A percentile compares a stretch with the other conserved stretches of the same genome.
Conservation (phyloP, 2,888 invertebrate species). For the Leptopilina drosophilae region DNA sequence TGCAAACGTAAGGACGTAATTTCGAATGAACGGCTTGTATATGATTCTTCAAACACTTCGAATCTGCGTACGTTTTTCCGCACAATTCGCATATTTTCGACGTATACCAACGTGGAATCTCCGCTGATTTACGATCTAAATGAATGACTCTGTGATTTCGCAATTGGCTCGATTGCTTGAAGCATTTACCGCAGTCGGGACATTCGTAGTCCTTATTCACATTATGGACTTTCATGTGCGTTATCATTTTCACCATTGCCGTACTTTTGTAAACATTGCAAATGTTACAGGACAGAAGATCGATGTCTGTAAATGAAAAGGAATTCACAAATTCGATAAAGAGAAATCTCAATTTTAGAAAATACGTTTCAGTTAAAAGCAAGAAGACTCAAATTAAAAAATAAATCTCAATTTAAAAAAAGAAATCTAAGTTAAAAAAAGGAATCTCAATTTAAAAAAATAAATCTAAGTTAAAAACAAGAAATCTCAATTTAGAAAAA, state of each 20-base stretch:
- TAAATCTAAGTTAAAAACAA: not conserved
- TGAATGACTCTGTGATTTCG: constrained; percentile 81
- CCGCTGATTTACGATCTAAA: constrained; percentile 73
- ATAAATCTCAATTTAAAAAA: constrained; percentile 12
- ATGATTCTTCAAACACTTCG: constrained; percentile 84
- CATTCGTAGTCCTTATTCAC: constrained; percentile 78
- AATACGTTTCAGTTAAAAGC: too few relatives aligned
- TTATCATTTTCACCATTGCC: constrained; percentile 79
- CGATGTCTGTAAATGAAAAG: constrained; percentile 76
- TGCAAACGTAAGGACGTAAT: constrained; percentile 85
- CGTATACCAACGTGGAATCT: constrained; percentile 78
- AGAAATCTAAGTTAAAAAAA: not conserved
- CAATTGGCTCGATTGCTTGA: constrained; percentile 82
- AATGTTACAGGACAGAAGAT: constrained; percentile 80
- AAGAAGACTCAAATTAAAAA: not conserved
- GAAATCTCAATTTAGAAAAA: constrained; percentile 11
- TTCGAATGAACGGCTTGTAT: constrained; percentile 86
- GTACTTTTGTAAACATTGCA: constrained; percentile 80
- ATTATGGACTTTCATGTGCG: constrained; percentile 83
- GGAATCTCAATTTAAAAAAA: too few relatives aligned
- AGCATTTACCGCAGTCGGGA: constrained; percentile 80
- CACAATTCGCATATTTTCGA: constrained; percentile 85
- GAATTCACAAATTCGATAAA: not conserved
- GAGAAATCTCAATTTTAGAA: constrained; percentile 29
- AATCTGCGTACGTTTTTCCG: constrained; percentile 83